phyloP scores from a whole-genome alignment of 92 coral and sea anemone species.

The Meandrina meandrites region DNA sequence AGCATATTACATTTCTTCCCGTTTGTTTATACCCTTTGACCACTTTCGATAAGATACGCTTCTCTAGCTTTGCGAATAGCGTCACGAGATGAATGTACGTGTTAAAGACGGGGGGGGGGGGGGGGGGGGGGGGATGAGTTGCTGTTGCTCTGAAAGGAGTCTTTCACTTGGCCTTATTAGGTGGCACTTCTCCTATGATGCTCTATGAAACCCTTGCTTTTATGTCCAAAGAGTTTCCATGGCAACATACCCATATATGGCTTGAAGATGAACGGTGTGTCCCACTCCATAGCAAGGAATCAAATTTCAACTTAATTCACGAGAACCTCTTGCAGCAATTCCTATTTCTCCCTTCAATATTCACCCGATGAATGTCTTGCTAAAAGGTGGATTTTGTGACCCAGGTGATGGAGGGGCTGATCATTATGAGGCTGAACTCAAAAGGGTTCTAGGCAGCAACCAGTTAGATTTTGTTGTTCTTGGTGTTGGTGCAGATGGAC shows the following conservation, averaged over 20 bases:
- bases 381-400: conserved; percentile 66
- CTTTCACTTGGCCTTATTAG: conserved; percentile 88
- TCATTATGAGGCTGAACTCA: conserved; percentile 72
- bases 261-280: conserved; percentile 94
- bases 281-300: conserved; percentile 50
- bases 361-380: conserved; percentile 81
- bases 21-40: no score
- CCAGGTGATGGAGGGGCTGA: conserved; percentile 63
- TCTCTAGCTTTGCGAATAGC: no score
- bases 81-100: no score
- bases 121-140: no score
- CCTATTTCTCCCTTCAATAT: conserved; percentile 69
- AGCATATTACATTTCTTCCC: no score
- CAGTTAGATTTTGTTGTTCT: conserved; percentile 82
- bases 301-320: conserved; percentile 73
- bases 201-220: conserved; percentile 72
- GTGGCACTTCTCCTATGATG: conserved; percentile 81
- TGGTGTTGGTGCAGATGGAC: conserved; percentile 92
- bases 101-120: no score
- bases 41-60: no score
- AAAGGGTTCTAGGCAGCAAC: conserved; percentile 29
- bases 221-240: conserved; percentile 62
- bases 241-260: conserved; percentile 91
- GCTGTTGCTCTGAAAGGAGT: conserved; percentile 51
- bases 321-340: conserved; percentile 60